These are phyloP conservation scores for Drosophila sechellia DNA, from an alignment of 1,140 invertebrate genomes.

Conservation along the genomic window DNA sequence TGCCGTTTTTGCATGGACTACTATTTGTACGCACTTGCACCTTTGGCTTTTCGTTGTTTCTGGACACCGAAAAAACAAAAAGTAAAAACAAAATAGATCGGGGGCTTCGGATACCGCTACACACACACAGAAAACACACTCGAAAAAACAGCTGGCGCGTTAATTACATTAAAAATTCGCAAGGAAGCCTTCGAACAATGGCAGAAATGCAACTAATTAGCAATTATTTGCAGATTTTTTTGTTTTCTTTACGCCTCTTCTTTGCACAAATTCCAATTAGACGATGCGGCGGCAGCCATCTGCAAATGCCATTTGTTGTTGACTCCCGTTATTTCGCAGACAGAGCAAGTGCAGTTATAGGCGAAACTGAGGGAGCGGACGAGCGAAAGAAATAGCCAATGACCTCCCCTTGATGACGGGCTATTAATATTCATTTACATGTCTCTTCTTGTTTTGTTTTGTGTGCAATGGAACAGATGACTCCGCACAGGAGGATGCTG, in stretches of 20 bases:
- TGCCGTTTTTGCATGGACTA: slow-evolving; percentile 11
- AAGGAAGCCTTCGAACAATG: slow-evolving; percentile 61
- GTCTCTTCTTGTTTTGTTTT: slow-evolving; percentile 5
- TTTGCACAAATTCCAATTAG: slow-evolving; percentile 76
- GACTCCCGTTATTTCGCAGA: slow-evolving; percentile 71
- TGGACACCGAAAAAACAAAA: slow-evolving; percentile 22
- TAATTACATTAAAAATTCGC: slow-evolving; percentile 81
- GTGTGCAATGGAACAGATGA: slow-evolving; percentile 26
- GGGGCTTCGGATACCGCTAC: slow-evolving; percentile 1
- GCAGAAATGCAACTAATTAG: slow-evolving; percentile 66
- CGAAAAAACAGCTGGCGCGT: slow-evolving; percentile 59
- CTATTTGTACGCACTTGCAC: slow-evolving; percentile 58
- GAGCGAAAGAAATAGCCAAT: slow-evolving; percentile 8
- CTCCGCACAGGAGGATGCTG: slow-evolving; percentile 25
- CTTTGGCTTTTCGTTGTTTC: slow-evolving; percentile 41
- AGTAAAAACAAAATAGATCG: slow-evolving; percentile 20
- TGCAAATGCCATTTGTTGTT: slow-evolving; percentile 63
- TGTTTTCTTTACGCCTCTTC: slow-evolving; percentile 18
- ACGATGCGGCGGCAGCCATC: slow-evolving; percentile 37
- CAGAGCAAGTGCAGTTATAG: slow-evolving; percentile 30
- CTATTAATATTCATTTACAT: slow-evolving; percentile 77
- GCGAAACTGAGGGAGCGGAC: background rate
- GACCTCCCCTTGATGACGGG: slow-evolving; percentile 67
- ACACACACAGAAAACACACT: slow-evolving; percentile 14
- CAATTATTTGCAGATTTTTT: slow-evolving; percentile 71